A percentile compares a stretch with the other conserved stretches of the same genome.
phyloP scores from a whole-genome alignment of 2,113 vertebrate species.

The Vulpes vulpes region DNA sequence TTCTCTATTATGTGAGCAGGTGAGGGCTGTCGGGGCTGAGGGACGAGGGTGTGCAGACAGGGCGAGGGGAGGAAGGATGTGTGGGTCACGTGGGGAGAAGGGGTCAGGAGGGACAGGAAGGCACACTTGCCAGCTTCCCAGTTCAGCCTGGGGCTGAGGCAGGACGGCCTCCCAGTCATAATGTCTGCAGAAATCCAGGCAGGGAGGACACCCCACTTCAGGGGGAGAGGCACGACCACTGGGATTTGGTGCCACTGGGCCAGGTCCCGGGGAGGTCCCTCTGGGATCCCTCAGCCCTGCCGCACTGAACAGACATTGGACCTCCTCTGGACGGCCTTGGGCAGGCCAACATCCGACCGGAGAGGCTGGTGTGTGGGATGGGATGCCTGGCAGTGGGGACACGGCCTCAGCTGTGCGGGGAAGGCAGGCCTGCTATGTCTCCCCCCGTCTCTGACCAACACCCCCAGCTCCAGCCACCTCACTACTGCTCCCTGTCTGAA shows the following conservation, averaged over 20 bases:
- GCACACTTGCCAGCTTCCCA: background rate
- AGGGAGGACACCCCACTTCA: background rate
- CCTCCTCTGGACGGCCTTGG: background rate
- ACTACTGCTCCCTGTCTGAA: background rate
- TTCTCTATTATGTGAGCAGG: accelerated
- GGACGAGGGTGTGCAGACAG: background rate
- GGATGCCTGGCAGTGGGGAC: background rate
- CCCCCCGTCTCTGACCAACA: background rate
- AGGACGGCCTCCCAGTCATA: background rate
- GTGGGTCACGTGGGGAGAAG: background rate
- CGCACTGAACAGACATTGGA: background rate
- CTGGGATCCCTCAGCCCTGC: background rate
- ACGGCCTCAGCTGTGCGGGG: background rate
- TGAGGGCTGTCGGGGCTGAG: background rate
- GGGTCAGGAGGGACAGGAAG: too few species aligned
- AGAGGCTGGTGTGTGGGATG: background rate
- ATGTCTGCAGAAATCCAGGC: background rate
- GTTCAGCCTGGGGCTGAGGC: background rate
- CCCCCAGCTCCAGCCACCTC: accelerated
- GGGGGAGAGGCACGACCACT: background rate
- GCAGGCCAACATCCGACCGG: too few species aligned
- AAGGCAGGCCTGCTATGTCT: background rate
- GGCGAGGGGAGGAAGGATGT: too few species aligned
- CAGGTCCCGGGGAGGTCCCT: background rate
- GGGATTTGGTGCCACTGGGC: background rate